Evolutionary conservation across 2,113 vertebrate genomes (phyloP).

Genomic region (Ceyx margarethae): DNA sequence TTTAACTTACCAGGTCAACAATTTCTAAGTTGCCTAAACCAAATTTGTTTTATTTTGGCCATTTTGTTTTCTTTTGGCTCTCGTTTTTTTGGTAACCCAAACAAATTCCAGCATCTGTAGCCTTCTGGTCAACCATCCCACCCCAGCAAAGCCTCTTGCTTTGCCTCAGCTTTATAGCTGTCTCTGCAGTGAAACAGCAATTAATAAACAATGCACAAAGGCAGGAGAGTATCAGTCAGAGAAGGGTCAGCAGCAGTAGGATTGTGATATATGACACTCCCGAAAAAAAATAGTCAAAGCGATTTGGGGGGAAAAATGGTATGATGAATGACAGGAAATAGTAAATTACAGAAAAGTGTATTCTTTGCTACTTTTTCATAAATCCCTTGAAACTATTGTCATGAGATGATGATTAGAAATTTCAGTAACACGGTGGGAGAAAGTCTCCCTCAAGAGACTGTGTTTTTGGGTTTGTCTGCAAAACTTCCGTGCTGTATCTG

Average conservation of each 20-base stretch:
- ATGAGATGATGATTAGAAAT: conserved; percentile 67
- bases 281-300: conserved; percentile 66
- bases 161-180: background rate
- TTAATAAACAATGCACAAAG: conserved; percentile 2
- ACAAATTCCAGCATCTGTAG: background rate
- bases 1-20: background rate
- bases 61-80: background rate
- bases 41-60: background rate
- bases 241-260: conserved; percentile 49
- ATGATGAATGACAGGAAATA: conserved; percentile 83
- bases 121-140: background rate
- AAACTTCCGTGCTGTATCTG: background rate
- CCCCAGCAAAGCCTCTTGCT: background rate
- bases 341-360: conserved; percentile 65
- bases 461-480: conserved; percentile 3
- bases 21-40: background rate
- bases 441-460: background rate
- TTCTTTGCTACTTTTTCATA: conserved; percentile 72
- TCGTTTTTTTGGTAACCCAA: background rate
- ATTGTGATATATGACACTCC: conserved; percentile 70
- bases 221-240: background rate
- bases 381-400: conserved; percentile 73
- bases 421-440: conserved; percentile 58
- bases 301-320: conserved; percentile 53
- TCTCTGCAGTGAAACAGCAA: background rate